Evolutionary conservation across 2,888 invertebrate species (phyloP).

Genomic region (Esperia sulphurella): DNA sequence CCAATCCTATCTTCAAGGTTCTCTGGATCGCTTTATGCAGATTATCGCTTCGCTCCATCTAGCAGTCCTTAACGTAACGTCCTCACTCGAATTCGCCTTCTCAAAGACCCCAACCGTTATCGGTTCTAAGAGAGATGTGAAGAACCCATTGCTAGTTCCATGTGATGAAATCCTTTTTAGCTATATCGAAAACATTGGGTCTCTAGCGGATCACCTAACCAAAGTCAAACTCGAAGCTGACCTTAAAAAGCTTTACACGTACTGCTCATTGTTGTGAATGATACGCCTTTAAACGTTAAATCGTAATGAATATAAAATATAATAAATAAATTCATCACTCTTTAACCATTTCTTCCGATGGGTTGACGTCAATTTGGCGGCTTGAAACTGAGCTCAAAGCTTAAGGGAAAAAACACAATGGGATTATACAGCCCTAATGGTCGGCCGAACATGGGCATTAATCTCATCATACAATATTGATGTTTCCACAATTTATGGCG

Average conservation of each 20-base stretch:
- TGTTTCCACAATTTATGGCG: constrained; percentile 72
- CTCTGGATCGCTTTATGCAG: too few relatives aligned
- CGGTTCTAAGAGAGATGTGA: too few relatives aligned
- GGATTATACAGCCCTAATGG: constrained; percentile 74
- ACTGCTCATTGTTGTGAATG: constrained; percentile 1
- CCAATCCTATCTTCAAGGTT: too few relatives aligned
- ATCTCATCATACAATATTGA: constrained; percentile 77
- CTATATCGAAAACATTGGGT: too few relatives aligned
- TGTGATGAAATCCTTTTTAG: too few relatives aligned
- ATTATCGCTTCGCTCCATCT: too few relatives aligned
- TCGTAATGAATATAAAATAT: constrained; percentile 19
- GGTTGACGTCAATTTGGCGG: constrained; percentile 62
- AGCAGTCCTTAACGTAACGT: too few relatives aligned
- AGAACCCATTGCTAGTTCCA: too few relatives aligned
- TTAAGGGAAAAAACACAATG: constrained; percentile 66
- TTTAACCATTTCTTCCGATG: constrained; percentile 49
- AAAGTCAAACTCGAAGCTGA: not conserved
- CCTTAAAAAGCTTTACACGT: not conserved
- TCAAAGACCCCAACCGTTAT: too few relatives aligned
- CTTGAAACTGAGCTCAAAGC: constrained; percentile 47
- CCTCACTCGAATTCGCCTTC: too few relatives aligned
- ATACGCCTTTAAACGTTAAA: constrained; percentile 5
- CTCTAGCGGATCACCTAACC: too few relatives aligned
- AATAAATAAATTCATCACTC: constrained; percentile 56
- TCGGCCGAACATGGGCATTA: constrained; percentile 75